These are phyloP conservation scores for Propithecus coquereli DNA, from an alignment of 2,113 vertebrate genomes.

Conservation along the genomic window DNA sequence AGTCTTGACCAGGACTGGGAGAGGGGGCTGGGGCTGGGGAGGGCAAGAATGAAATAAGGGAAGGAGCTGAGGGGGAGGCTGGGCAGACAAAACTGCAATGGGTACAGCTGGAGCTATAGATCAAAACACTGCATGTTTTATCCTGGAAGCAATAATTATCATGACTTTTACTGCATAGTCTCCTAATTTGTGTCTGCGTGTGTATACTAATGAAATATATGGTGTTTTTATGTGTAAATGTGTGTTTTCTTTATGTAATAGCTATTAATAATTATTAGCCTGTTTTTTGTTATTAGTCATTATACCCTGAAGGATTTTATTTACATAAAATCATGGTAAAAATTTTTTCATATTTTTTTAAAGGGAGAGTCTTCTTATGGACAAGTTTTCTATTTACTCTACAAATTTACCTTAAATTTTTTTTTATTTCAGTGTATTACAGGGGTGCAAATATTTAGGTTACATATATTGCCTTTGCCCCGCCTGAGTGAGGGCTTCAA, in stretches of 20 bases:
- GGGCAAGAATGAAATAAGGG: neutral
- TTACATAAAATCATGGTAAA: neutral
- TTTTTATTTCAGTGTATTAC: too few species aligned
- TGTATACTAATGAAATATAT: neutral
- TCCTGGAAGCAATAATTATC: neutral
- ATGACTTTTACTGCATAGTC: neutral
- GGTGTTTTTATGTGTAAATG: neutral
- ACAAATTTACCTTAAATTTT: neutral
- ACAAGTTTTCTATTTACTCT: neutral
- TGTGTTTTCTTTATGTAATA: neutral
- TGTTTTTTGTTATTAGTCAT: neutral
- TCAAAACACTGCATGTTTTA: neutral
- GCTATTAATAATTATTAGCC: neutral
- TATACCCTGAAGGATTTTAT: neutral
- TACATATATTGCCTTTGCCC: too few species aligned
- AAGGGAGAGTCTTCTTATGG: neutral
- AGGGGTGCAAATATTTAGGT: too few species aligned
- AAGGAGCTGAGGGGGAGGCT: neutral
- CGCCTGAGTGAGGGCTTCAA: too few species aligned
- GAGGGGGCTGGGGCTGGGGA: neutral
- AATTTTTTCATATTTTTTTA: neutral
- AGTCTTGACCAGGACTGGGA: neutral
- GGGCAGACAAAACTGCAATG: neutral
- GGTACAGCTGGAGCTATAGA: neutral
- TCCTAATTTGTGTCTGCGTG: neutral